phyloP scores from a whole-genome alignment of 2,888 invertebrate genomes.

The Hirtodrosophila trivittata region DNA sequence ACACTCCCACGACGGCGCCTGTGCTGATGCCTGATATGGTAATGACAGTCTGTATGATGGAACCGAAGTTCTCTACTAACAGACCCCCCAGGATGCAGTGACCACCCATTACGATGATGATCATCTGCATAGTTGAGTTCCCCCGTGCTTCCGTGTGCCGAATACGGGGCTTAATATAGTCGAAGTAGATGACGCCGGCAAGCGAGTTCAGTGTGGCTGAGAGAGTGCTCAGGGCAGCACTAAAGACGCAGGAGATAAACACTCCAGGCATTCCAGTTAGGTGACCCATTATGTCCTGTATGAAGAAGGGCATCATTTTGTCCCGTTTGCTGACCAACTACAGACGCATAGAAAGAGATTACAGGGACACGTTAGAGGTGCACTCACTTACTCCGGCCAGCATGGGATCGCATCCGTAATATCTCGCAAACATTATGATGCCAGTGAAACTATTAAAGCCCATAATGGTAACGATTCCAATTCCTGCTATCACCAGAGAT shows the following conservation, averaged over 20 bases:
- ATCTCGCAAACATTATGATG: conserved; percentile 86
- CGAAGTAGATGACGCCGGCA: conserved; percentile 86
- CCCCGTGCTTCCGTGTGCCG: conserved; percentile 84
- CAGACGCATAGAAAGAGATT: background rate
- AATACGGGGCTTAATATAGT: conserved; percentile 84
- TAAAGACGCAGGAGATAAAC: conserved; percentile 87
- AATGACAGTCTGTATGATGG: conserved; percentile 84
- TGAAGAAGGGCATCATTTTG: conserved; percentile 86
- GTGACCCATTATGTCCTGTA: conserved; percentile 85
- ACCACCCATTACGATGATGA: conserved; percentile 84
- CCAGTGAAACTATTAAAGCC: conserved; percentile 86
- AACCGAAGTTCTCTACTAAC: conserved; percentile 84
- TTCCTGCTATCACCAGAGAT: conserved; percentile 85
- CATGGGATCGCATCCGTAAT: conserved; percentile 86
- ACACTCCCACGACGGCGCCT: conserved; percentile 88
- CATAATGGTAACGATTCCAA: conserved; percentile 85
- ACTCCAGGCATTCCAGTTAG: conserved; percentile 86
- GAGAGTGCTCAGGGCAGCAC: conserved; percentile 86
- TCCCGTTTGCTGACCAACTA: conserved; percentile 83
- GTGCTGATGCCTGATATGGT: conserved; percentile 85
- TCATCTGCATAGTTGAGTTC: conserved; percentile 84
- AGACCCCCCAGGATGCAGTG: conserved; percentile 86
- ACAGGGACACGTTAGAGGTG: fast-evolving
- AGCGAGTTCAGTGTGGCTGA: conserved; percentile 86
- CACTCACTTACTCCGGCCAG: conserved; percentile 83